phyloP scores from a whole-genome alignment of 2,888 invertebrate genomes.

The Bursaphelenchus okinawaensis region DNA sequence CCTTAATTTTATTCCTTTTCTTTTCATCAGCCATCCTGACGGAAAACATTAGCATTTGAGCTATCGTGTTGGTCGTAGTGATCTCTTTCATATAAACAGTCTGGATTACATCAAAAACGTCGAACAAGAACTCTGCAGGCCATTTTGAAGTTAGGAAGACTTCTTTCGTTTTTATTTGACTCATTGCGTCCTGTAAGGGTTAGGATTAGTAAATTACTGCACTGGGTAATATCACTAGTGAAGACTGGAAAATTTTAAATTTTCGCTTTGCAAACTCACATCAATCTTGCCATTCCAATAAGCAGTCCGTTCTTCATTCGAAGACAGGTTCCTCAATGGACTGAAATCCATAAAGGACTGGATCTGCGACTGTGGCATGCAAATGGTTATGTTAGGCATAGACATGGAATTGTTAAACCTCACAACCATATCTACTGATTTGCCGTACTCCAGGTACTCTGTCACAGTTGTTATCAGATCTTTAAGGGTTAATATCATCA shows the following conservation, averaged over 20 bases:
- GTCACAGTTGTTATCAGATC: neutral
- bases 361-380: slow-evolving; percentile 45
- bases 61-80: neutral
- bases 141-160: neutral
- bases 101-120: neutral
- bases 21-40: neutral
- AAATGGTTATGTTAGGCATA: slow-evolving; percentile 55
- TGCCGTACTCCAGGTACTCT: slow-evolving; percentile 38
- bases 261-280: neutral
- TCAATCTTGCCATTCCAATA: neutral
- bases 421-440: slow-evolving; percentile 52
- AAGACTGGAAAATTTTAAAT: neutral
- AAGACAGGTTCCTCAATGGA: neutral
- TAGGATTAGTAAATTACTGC: no score
- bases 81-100: neutral
- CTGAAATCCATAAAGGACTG: neutral
- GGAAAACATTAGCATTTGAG: neutral
- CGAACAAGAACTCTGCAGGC: neutral
- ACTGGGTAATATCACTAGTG: no score
- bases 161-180: neutral
- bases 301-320: neutral
- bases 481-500: neutral
- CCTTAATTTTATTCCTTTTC: neutral
- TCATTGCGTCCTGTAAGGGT: neutral
- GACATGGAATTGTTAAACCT: slow-evolving; percentile 42